Base-by-base conservation (phyloP, 2,113 vertebrate species). In the Rana temporaria region DNA sequence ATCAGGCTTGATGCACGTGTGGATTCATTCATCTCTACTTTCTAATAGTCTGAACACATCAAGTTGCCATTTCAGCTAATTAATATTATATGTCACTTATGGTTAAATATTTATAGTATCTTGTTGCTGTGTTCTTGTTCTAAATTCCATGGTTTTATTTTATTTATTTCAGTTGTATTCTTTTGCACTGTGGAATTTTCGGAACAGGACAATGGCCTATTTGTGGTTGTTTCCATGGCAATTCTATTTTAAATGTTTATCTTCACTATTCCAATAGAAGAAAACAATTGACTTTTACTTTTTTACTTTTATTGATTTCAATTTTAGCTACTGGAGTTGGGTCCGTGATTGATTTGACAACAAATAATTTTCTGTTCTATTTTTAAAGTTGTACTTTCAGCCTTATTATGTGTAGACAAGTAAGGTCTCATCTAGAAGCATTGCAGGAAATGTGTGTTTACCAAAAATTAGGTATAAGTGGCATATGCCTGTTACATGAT, bases 171-270 rank as follows among this genome's bases (percentile, higher is more conserved):
- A 7, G 9, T n/a, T n/a, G n/a, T 42, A 42, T 42, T 42, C 9
- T 7, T 42, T 42, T 42, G 6, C 38, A 42, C 38, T 9, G 9
- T 42, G 38, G 38, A 16, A 42, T 38, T 52, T 65, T 38, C 48
- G 34, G 55, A 79, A 12, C 68, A 79, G 77, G 64, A 68, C 52
- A 79, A 60, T 19, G 56, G 55, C 52, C 56, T 75, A 38, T 60
- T 12, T 38, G 63, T n/a, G 56, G 52, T 9, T 4, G 52, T 79
- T 79, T 79, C 77, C 77, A 79, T 57, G 77, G 64, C 19, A 57
- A 79, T 79, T 38, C 77, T 67, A 79, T 79, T 38, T 64, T 67
- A 55, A 30, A 67, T 68, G 52, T 32, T 79, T 55, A 55, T 26
- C 16, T 78, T 66, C 22, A 16, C 75, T 30, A 56, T 78, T 62